Evolutionary conservation across 2,888 invertebrate genomes (phyloP).

Genomic region (Habroteleia sp.): DNA sequence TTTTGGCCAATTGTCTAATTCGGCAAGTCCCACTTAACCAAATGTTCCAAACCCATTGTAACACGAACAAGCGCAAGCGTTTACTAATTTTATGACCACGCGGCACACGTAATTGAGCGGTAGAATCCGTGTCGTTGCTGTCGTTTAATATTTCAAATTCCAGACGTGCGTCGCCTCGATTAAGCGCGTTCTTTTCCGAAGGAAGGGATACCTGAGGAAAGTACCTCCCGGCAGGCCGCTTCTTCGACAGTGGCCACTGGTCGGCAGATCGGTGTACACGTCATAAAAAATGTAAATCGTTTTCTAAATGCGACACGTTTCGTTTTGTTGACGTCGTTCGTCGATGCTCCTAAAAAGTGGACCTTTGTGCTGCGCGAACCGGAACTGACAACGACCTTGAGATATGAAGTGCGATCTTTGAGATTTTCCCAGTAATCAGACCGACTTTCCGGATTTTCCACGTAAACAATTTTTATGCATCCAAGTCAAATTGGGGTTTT

Average conservation of each 20-base stretch:
- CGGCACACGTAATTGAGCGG: not conserved
- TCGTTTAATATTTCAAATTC: conserved; percentile 45
- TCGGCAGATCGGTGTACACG: conserved; percentile 54
- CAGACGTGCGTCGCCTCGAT: conserved; percentile 38
- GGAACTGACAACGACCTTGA: not conserved
- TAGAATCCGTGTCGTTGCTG: conserved; percentile 13
- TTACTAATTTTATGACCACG: no score
- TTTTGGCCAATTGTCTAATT: no score
- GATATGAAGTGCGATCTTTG: not conserved
- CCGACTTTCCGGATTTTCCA: not conserved
- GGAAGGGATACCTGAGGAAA: conserved; percentile 62
- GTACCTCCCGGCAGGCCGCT: conserved; percentile 42
- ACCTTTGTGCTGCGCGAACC: not conserved
- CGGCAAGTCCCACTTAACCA: no score
- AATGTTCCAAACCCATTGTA: no score
- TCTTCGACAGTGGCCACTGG: conserved; percentile 55
- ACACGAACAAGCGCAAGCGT: no score
- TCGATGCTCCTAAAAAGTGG: not conserved
- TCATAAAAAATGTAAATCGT: conserved; percentile 42
- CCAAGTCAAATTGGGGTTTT: no score
- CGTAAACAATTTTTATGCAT: conserved; percentile 5
- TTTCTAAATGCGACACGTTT: not conserved
- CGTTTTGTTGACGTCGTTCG: not conserved
- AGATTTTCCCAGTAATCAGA: not conserved
- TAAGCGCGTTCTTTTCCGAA: conserved; percentile 40